Evolutionary conservation across 2,888 invertebrate species (phyloP).

Genomic region (Xylocampa areola): DNA sequence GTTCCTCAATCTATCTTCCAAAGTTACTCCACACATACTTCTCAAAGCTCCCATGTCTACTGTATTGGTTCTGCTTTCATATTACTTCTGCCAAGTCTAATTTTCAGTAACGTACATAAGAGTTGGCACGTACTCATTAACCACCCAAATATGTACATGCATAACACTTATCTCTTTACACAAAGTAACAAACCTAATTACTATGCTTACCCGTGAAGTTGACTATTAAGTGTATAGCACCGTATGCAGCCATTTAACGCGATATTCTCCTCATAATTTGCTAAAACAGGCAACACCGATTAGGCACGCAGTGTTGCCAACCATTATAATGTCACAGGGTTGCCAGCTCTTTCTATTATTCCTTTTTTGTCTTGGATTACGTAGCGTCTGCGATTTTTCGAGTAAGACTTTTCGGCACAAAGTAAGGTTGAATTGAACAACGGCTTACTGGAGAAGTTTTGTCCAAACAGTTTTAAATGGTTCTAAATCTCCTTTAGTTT

Average conservation of each 20-base stretch:
- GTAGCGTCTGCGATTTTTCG: conserved; percentile 25
- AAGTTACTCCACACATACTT: too few relatives aligned
- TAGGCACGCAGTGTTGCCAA: conserved; percentile 19
- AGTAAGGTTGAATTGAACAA: conserved; percentile 35
- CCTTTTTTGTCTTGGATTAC: conserved; percentile 26
- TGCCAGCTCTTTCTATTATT: conserved; percentile 24
- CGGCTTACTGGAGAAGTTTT: conserved; percentile 36
- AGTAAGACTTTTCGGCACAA: conserved; percentile 28
- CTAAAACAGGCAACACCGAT: conserved; percentile 27
- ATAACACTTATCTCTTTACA: too few relatives aligned
- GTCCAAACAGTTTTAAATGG: conserved; percentile 45
- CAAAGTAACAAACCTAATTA: conserved; percentile 18
- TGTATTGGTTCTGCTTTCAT: too few relatives aligned
- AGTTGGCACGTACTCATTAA: too few relatives aligned
- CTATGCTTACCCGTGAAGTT: conserved; percentile 17
- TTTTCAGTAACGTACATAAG: too few relatives aligned
- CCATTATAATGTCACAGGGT: conserved; percentile 27
- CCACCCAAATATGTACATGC: too few relatives aligned
- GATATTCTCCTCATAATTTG: conserved; percentile 24
- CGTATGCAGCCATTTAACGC: conserved; percentile 45
- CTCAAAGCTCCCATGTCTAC: too few relatives aligned
- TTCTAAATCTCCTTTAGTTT: conserved; percentile 44
- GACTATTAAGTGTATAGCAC: conserved; percentile 27
- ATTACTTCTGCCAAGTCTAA: too few relatives aligned
- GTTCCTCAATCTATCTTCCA: too few relatives aligned